These are phyloP conservation scores for Cotesia chilonis DNA, from an alignment of 1,140 invertebrate genomes.

Conservation along the genomic window DNA sequence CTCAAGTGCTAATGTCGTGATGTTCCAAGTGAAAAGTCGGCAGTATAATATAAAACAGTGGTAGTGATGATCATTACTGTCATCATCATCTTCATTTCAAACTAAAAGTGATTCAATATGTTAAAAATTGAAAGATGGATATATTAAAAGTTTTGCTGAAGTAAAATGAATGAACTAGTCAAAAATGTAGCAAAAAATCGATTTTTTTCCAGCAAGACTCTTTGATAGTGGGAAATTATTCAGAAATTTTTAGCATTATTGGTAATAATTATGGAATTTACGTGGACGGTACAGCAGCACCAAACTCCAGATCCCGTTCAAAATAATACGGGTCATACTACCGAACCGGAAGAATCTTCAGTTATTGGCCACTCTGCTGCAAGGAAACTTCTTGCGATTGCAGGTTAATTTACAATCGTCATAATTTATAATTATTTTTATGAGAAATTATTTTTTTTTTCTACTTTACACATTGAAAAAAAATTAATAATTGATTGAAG, in stretches of 20 bases:
- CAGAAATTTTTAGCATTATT: neutral
- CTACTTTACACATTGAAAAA: too few species aligned
- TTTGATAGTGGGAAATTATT: neutral
- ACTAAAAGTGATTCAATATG: too few species aligned
- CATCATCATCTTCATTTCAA: too few species aligned
- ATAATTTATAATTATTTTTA: neutral
- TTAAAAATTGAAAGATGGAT: too few species aligned
- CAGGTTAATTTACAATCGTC: constrained; percentile 50
- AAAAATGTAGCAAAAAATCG: neutral
- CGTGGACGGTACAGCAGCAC: constrained; percentile 58
- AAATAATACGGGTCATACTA: constrained; percentile 39
- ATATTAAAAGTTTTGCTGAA: neutral
- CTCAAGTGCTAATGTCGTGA: too few species aligned
- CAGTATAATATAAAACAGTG: too few species aligned
- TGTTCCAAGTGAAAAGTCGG: too few species aligned
- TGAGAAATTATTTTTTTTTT: too few species aligned
- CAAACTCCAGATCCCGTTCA: constrained; percentile 45
- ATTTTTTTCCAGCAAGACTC: neutral
- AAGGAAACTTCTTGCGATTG: constrained; percentile 52
- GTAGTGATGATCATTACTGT: too few species aligned
- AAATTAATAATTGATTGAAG: too few species aligned
- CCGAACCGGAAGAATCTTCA: constrained; percentile 45
- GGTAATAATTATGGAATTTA: constrained; percentile 54
- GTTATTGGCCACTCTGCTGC: constrained; percentile 51
- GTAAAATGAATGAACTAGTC: neutral